Conservation (phyloP, 2,797 vertebrate genomes). For the Ctenopoma kingsleyae region DNA sequence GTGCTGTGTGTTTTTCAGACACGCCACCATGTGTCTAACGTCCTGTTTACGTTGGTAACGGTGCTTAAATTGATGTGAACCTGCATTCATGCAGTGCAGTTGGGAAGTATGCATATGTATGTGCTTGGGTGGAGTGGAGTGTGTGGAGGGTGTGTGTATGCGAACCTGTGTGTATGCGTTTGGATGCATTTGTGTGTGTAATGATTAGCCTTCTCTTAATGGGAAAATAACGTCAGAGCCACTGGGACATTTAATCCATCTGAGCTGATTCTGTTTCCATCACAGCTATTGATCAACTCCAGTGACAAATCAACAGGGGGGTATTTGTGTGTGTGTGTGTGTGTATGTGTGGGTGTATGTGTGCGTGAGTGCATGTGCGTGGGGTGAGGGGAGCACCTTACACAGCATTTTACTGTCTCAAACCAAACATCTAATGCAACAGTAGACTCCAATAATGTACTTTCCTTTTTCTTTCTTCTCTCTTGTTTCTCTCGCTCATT, state of each 20-base stretch:
- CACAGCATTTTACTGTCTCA: constrained; percentile 74
- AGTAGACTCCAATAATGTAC: constrained; percentile 50
- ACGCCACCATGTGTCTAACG: constrained; percentile 31
- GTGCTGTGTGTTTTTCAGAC: constrained; percentile 6
- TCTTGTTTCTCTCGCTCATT: constrained; percentile 23
- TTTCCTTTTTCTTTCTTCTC: constrained; percentile 35
- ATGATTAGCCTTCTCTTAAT: constrained; percentile 86
- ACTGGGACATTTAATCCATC: constrained; percentile 87
- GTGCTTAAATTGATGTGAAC: constrained; percentile 47
- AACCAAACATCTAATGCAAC: constrained; percentile 53
- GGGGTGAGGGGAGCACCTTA: constrained; percentile 49
- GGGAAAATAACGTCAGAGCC: constrained; percentile 85
- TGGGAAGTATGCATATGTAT: constrained; percentile 35
- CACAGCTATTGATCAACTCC: constrained; percentile 84
- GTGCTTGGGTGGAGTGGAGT: constrained; percentile 2
- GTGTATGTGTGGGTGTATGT: constrained; percentile 35
- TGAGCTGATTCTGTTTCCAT: constrained; percentile 84
- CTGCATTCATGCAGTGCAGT: constrained; percentile 18
- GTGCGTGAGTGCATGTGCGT: constrained; percentile 29
- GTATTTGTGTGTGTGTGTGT: constrained; percentile 40
- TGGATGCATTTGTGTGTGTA: constrained; percentile 61
- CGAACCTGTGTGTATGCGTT: constrained; percentile 9
- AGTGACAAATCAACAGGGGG: constrained; percentile 81
- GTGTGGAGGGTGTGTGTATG: constrained; percentile 12
- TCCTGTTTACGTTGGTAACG: constrained; percentile 42